Evolutionary conservation across 2,888 invertebrate species (phyloP), one percentile per base, ranked within the genome.

Genomic region (Sphinx pinastri): DNA sequence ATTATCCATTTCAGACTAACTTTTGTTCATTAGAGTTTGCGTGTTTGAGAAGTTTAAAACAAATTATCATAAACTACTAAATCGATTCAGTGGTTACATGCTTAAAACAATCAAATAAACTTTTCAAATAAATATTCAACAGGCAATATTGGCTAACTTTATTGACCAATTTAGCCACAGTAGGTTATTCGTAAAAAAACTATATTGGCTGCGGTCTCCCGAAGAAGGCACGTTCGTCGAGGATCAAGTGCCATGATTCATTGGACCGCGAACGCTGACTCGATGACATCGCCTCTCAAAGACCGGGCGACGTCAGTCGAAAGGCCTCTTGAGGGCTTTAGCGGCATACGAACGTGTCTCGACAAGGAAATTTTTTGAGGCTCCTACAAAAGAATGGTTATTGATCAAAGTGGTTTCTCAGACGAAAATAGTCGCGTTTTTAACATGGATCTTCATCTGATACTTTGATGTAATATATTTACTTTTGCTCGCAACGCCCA

Each of bases 261-360:
- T 76, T 77, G 77, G 77, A 77, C 81, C 81, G 82, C 81, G 82
- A 89, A 80, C 82, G 91, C 92, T 92, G 92, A 92, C 91, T 77
- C 84, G 81, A 81, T 82, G 81, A 80, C 85, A 86, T 84, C 83
- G 83, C 55, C 68, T 63, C 71, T 68, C 49, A 63, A 63, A 51
- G 58, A 52, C 68, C 12, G 68, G 66, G 68, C 86, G 85, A 89
- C 89, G 88, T 87, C 89, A 87, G 77, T 79, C 77, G 75, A 77
- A 85, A 83, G 77, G 76, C 77, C 80, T 72, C 87, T 88, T 77
- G 68, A 84, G 74, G 71, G 78, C 72, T 72, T 77, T 76, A 71
- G 73, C 71, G 77, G 80, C 77, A 74, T 74, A 76, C 74, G 82
- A 81, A 84, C 85, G 87, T 88, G 88, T 88, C 86, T 63, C 2